Base-by-base conservation (phyloP, 2,113 vertebrate genomes). In the Suricata suricatta region DNA sequence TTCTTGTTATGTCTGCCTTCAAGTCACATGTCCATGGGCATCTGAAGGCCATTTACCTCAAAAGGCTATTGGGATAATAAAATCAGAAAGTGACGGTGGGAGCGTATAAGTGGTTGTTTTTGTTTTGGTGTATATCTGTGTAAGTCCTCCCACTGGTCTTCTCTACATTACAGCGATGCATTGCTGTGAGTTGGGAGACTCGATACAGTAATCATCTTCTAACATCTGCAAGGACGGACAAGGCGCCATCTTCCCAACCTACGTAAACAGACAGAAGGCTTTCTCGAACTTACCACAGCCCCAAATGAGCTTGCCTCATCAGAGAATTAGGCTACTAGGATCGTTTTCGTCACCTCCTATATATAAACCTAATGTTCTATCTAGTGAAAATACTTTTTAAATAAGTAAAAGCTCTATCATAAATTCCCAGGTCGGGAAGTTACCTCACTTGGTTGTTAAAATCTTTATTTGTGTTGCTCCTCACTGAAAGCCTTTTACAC, bases 371-470 rank as follows among this genome's bases (percentile, higher is more conserved):
- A 38, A 74, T 92, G 84, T 17, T 94, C 10, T 72, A 95, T 35
- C 71, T 91, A 93, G 94, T 79, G 82, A 93, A 97, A 94, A 89
- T 52, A 35, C 31, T 88, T 96, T 95, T 44, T 77, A 91, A 96
- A 82, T 19, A 82, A 82, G 66, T 96, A 54, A 87, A 98, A 90
- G 33, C 21, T 88, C 81, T 97, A 95, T 72, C 77, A 95, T 97
- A 94, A 98, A 94, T 87, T 92, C 57, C 54, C 77, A 76, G 57
- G 72, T 31, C 12, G 38, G 92, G 44, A 96, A 97, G 66, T 97
- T 91, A 80, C 83, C 63, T 95, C 41, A 93, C 38, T 64, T 72
- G 79, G 60, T 84, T 96, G 52, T 90, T 93, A 93, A 94, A 94
- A 63, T 84, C 71, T 96, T 89, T 96, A 80, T 96, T 92, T 97